Evolutionary conservation across 1,140 invertebrate species (phyloP).

Genomic region (Oryctes rhinoceros): DNA sequence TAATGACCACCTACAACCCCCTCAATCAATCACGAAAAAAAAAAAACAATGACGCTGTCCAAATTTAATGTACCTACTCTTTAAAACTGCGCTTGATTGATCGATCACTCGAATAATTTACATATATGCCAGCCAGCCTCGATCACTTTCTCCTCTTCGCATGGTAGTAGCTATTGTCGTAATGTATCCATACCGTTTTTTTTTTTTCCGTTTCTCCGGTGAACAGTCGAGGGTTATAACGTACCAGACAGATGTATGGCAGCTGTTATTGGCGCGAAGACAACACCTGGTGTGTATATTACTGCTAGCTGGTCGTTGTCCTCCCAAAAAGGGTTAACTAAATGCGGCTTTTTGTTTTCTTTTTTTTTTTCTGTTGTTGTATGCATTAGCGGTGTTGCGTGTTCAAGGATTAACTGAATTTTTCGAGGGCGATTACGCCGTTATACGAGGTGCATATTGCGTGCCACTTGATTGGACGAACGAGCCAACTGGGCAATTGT

Average conservation of each 20-base stretch:
- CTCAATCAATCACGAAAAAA: background rate
- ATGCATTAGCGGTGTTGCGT: background rate
- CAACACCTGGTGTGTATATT: constrained; percentile 49
- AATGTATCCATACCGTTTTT: background rate
- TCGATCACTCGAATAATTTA: background rate
- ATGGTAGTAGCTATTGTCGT: constrained; percentile 3
- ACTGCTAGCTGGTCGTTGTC: constrained; percentile 24
- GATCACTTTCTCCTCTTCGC: constrained; percentile 4
- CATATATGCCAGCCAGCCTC: background rate
- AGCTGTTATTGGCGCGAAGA: constrained; percentile 52
- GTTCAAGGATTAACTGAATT: constrained; percentile 18
- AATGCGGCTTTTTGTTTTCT: background rate
- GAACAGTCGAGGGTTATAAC: constrained; percentile 42
- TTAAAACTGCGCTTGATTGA: background rate
- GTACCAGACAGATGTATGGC: constrained; percentile 52
- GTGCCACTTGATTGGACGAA: background rate
- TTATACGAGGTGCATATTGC: background rate
- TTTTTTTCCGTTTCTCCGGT: background rate
- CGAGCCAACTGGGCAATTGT: background rate
- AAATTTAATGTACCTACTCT: background rate
- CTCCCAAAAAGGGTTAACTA: constrained; percentile 32
- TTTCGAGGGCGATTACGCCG: background rate
- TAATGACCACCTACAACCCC: background rate
- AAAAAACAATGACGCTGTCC: background rate
- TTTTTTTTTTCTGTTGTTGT: background rate